A percentile compares a stretch with the other conserved stretches of the same genome.
Conservation (phyloP, 2,113 vertebrate species). For the Madoqua kirkii region DNA sequence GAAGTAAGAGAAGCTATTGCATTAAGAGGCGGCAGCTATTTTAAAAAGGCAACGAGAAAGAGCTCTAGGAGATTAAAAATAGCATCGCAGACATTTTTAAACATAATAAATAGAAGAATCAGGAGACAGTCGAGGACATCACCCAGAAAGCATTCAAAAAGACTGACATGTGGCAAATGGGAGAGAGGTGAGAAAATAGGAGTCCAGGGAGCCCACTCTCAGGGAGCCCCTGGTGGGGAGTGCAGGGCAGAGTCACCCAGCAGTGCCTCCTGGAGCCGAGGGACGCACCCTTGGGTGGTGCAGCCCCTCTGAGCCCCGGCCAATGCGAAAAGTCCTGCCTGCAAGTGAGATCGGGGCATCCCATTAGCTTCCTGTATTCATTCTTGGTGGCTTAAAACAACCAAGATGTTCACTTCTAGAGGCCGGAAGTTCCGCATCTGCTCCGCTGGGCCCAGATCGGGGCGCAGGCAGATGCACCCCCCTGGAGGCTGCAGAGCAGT, state of each 20-base stretch:
- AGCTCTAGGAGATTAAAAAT: slow-evolving; percentile 68
- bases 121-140: slow-evolving; percentile 13
- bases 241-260: neutral
- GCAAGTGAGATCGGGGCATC: neutral
- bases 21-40: slow-evolving; percentile 63
- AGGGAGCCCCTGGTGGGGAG: neutral
- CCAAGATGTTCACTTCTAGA: neutral
- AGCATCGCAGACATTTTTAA: slow-evolving; percentile 49
- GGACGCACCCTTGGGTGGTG: accelerated
- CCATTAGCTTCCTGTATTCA: neutral
- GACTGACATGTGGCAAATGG: neutral
- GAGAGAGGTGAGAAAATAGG: neutral
- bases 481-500: too few relatives aligned
- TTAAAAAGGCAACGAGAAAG: slow-evolving; percentile 55
- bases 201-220: neutral
- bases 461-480: neutral
- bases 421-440: neutral
- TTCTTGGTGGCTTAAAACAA: neutral
- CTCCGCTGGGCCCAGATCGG: too few relatives aligned
- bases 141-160: neutral
- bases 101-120: slow-evolving; percentile 50
- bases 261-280: neutral
- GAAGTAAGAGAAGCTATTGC: slow-evolving; percentile 40
- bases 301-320: neutral
- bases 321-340: accelerated